A percentile compares a stretch with the other conserved stretches of the same genome.
phyloP scores from a whole-genome alignment of 2,888 invertebrate species.

The Lamellibrachia columna region DNA sequence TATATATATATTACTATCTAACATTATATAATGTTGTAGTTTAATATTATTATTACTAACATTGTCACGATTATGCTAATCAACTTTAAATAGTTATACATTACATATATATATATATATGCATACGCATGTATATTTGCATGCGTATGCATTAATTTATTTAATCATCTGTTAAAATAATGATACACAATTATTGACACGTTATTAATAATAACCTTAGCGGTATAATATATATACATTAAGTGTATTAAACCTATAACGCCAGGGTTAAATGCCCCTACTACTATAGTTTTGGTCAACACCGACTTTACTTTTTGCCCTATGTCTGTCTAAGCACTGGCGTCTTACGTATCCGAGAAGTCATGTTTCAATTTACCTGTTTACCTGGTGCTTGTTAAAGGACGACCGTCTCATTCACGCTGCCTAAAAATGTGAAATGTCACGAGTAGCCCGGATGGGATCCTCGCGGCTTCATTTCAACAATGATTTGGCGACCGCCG shows the following conservation, averaged over 20 bases:
- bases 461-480: not conserved
- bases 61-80: too few relatives aligned
- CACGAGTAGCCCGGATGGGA: not conserved
- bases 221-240: too few relatives aligned
- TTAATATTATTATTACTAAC: too few relatives aligned
- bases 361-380: not conserved
- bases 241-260: too few relatives aligned
- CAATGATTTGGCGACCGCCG: not conserved
- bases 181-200: too few relatives aligned
- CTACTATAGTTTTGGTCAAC: not conserved
- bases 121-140: too few relatives aligned
- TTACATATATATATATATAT: too few relatives aligned
- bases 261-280: not conserved
- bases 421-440: not conserved
- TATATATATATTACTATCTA: not conserved
- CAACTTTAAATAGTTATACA: too few relatives aligned
- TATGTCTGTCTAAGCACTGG: not conserved
- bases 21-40: too few relatives aligned
- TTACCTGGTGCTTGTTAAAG: not conserved
- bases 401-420: not conserved
- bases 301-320: too few relatives aligned
- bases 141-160: not conserved
- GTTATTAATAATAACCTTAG: too few relatives aligned
- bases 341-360: not conserved
- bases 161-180: not conserved